Percentiles rank a stretch among this genome's conserved stretches.
These are phyloP conservation scores for Lepus oiostolus DNA, from an alignment of 2,797 vertebrate genomes.

Conservation along the genomic window DNA sequence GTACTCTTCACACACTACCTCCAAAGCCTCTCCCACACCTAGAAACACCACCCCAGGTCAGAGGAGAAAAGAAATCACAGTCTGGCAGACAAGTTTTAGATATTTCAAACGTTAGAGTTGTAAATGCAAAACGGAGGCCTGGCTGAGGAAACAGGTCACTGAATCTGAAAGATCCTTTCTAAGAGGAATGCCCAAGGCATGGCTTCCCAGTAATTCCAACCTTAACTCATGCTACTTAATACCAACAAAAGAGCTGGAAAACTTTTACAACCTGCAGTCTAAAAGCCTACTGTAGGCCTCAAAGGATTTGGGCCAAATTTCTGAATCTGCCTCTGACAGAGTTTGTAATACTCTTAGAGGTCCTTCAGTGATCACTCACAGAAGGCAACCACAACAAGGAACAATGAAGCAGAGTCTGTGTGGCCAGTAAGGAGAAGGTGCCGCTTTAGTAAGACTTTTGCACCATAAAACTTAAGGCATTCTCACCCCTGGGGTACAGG, in stretches of 20 bases:
- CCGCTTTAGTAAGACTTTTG: conserved; percentile 13
- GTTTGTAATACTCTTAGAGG: not conserved
- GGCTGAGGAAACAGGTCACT: not conserved
- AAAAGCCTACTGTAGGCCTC: conserved; percentile 28
- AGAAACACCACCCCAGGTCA: conserved; percentile 3
- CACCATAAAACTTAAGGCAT: conserved; percentile 29
- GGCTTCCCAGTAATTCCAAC: conserved; percentile 54
- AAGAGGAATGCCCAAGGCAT: conserved; percentile 16
- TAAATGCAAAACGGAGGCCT: not conserved
- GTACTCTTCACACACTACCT: not conserved
- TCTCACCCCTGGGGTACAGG: not conserved
- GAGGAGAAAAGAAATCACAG: rapidly evolving
- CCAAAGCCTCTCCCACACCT: conserved; percentile 11
- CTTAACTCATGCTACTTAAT: conserved; percentile 46
- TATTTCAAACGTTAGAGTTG: not conserved
- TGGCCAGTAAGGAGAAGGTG: not conserved
- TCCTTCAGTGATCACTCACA: not conserved
- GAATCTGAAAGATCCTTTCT: conserved; percentile 39
- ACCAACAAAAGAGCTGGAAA: conserved; percentile 19
- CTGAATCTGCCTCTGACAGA: not conserved
- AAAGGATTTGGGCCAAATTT: conserved; percentile 24
- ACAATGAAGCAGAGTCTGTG: not conserved
- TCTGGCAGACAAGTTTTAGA: not conserved
- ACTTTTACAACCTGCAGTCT: not conserved
- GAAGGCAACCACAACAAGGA: not conserved